These are phyloP conservation scores for Synergus itoensis DNA, from an alignment of 2,888 invertebrate genomes.

Conservation along the genomic window DNA sequence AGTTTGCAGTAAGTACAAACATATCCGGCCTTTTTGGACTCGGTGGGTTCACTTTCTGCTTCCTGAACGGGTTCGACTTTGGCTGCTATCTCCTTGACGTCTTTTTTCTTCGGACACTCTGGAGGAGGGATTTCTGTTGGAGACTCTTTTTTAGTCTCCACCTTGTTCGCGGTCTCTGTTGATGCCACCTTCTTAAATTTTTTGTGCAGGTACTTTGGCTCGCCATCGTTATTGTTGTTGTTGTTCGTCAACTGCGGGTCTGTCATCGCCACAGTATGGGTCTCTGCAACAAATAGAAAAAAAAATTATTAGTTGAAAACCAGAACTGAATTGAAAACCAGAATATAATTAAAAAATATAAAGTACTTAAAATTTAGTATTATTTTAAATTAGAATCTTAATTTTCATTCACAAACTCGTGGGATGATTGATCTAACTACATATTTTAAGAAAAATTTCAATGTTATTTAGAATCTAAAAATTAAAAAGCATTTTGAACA, in stretches of 20 bases:
- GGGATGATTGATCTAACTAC: too few relatives aligned
- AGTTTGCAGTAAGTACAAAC: constrained; percentile 93
- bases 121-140: constrained; percentile 48
- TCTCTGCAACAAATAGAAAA: constrained; percentile 64
- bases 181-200: constrained; percentile 95
- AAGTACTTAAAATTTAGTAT: background rate
- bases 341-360: background rate
- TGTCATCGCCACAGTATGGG: constrained; percentile 74
- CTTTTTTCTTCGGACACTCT: constrained; percentile 58
- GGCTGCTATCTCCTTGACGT: constrained; percentile 44
- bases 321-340: background rate
- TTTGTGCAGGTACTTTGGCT: constrained; percentile 92
- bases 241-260: constrained; percentile 74
- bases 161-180: constrained; percentile 71
- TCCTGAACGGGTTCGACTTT: constrained; percentile 67
- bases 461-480: background rate
- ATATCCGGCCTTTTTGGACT: constrained; percentile 83
- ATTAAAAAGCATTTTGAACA: background rate
- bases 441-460: background rate
- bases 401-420: too few relatives aligned
- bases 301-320: background rate
- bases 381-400: too few relatives aligned
- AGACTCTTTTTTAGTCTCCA: constrained; percentile 66
- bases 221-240: constrained; percentile 75
- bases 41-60: constrained; percentile 63